These are phyloP conservation scores for Dysmachus trigonus DNA, from an alignment of 2,888 invertebrate species.

Conservation along the genomic window DNA sequence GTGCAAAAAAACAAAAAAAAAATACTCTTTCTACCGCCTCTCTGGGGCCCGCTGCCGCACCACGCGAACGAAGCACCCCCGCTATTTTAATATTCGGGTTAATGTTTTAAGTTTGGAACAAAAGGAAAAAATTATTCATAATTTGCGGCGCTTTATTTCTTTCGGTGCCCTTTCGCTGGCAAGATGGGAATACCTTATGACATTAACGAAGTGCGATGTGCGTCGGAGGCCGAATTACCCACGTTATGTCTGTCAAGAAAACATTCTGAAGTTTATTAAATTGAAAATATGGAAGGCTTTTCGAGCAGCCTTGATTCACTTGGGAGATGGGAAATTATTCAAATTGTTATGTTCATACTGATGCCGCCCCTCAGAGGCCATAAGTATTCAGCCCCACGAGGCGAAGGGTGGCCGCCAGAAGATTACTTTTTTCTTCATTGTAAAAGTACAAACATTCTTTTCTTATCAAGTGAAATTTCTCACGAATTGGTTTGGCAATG, in stretches of 20 bases:
- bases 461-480: not conserved
- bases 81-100: not conserved
- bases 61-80: not conserved
- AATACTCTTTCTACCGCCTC: not conserved
- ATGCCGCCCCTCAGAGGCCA: not conserved
- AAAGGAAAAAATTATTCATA: conserved; percentile 19
- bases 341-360: conserved; percentile 23
- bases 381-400: not conserved
- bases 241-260: conserved; percentile 32
- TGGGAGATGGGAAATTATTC: conserved; percentile 26
- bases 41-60: not conserved
- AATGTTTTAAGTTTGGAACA: conserved; percentile 10
- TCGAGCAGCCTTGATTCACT: not conserved
- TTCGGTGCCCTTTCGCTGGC: not conserved
- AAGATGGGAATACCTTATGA: conserved; percentile 23
- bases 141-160: conserved; percentile 17
- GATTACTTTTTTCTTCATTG: not conserved
- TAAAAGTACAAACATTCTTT: not conserved
- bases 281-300: conserved; percentile 22
- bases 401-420: not conserved
- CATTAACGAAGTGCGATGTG: conserved; percentile 26
- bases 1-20: no score
- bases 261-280: conserved; percentile 21
- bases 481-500: not conserved
- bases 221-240: not conserved